A percentile compares a stretch with the other conserved stretches of the same genome.
These are phyloP conservation scores for Coptotermes formosanus DNA, from an alignment of 1,140 invertebrate genomes.

Conservation along the genomic window DNA sequence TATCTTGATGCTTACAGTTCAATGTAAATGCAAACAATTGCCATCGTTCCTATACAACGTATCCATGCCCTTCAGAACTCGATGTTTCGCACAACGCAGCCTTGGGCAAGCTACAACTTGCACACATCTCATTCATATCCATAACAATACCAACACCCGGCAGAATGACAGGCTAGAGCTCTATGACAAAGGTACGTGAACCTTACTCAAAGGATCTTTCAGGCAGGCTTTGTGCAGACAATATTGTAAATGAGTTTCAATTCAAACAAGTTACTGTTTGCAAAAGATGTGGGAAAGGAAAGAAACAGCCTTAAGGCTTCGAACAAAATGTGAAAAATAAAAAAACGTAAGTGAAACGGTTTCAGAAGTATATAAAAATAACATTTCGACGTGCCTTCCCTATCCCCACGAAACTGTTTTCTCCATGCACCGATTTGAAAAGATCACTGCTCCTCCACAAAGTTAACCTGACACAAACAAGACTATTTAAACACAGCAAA, in stretches of 20 bases:
- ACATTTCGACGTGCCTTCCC: too few species aligned
- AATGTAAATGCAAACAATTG: background rate
- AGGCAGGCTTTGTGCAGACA: constrained; percentile 9
- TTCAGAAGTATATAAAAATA: background rate
- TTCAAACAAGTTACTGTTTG: background rate
- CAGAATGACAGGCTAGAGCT: background rate
- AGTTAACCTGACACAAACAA: background rate
- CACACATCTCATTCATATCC: background rate
- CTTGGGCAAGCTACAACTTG: background rate
- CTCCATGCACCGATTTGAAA: background rate
- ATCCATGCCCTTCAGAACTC: background rate
- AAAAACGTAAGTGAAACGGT: background rate
- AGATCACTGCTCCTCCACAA: background rate
- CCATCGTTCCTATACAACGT: background rate
- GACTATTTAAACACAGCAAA: background rate
- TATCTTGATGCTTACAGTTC: too few species aligned
- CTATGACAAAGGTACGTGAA: background rate
- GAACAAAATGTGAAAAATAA: background rate
- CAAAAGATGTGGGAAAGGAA: constrained; percentile 1
- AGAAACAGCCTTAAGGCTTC: background rate
- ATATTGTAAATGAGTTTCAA: constrained; percentile 10
- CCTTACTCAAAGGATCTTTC: constrained; percentile 11
- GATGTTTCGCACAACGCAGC: background rate
- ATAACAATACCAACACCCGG: constrained; percentile 15
- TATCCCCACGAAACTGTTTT: too few species aligned